Evolutionary conservation across 2,113 vertebrate genomes (phyloP).

Genomic region (Triplophysa tibetana): DNA sequence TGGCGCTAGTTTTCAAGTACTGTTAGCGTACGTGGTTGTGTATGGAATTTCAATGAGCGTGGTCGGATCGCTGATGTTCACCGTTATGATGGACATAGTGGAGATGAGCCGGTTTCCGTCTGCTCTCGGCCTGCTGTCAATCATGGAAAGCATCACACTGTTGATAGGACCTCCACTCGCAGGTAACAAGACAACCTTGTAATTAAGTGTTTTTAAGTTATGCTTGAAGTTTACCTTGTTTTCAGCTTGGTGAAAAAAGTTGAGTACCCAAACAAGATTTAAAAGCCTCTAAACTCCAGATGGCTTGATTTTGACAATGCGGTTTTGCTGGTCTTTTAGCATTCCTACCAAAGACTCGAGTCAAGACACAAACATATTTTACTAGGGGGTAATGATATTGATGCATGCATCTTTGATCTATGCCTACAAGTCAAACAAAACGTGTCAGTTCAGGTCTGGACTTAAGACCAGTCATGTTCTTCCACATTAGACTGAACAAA

Average conservation of each 20-base stretch:
- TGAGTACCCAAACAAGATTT: neutral
- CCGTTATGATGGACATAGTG: slow-evolving; percentile 91
- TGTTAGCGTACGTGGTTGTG: slow-evolving; percentile 78
- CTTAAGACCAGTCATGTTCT: no score
- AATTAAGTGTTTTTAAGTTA: neutral
- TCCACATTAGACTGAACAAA: no score
- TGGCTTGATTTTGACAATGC: neutral
- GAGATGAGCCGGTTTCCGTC: slow-evolving; percentile 88
- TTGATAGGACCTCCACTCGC: slow-evolving; percentile 87
- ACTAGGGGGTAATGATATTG: no score
- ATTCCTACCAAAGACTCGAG: neutral
- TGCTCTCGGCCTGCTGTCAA: slow-evolving; percentile 86
- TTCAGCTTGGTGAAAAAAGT: no score
- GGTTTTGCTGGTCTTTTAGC: slow-evolving; percentile 20
- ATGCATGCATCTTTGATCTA: no score
- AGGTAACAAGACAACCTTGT: slow-evolving; percentile 67
- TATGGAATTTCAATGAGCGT: slow-evolving; percentile 88
- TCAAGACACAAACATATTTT: neutral
- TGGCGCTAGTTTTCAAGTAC: slow-evolving; percentile 71
- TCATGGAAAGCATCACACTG: slow-evolving; percentile 85
- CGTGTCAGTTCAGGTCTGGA: no score
- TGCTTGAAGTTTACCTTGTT: no score
- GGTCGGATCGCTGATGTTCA: slow-evolving; percentile 83
- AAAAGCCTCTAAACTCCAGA: neutral
- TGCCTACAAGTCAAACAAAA: no score